A percentile compares a stretch with the other conserved stretches of the same genome.
Conservation (phyloP, 2,113 vertebrate species). For the Chunga burmeisteri region DNA sequence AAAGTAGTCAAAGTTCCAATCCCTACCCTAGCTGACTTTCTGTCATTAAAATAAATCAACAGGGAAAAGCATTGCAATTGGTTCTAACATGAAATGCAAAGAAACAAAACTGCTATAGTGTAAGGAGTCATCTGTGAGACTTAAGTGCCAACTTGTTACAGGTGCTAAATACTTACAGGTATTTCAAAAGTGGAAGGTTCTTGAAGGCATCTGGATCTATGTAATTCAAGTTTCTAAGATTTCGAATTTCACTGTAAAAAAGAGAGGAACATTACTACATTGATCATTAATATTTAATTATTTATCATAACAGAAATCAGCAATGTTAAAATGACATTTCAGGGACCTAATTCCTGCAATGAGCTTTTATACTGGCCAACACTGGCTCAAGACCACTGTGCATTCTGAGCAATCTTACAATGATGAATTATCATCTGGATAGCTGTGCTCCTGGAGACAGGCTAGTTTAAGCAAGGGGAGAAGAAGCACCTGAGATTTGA, state of each 20-base stretch:
- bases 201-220: slow-evolving; percentile 87
- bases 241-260: slow-evolving; percentile 90
- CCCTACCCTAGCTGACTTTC: neutral
- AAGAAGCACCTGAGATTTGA: neutral
- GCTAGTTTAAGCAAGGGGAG: neutral
- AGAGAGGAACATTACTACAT: neutral
- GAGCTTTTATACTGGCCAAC: neutral
- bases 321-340: neutral
- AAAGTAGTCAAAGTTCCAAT: neutral
- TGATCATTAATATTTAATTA: neutral
- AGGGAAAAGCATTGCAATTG: neutral
- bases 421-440: neutral
- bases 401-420: neutral
- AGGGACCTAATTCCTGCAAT: neutral
- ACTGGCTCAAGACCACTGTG: neutral
- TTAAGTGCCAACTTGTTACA: slow-evolving; percentile 65
- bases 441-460: neutral
- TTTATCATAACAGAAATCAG: neutral
- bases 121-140: neutral
- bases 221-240: slow-evolving; percentile 84
- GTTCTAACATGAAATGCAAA: neutral
- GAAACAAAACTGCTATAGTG: neutral
- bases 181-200: slow-evolving; percentile 88
- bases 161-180: slow-evolving; percentile 84
- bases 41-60: neutral